Evolutionary conservation across 2,113 vertebrate species (phyloP).

Genomic region (Loxodonta africana): DNA sequence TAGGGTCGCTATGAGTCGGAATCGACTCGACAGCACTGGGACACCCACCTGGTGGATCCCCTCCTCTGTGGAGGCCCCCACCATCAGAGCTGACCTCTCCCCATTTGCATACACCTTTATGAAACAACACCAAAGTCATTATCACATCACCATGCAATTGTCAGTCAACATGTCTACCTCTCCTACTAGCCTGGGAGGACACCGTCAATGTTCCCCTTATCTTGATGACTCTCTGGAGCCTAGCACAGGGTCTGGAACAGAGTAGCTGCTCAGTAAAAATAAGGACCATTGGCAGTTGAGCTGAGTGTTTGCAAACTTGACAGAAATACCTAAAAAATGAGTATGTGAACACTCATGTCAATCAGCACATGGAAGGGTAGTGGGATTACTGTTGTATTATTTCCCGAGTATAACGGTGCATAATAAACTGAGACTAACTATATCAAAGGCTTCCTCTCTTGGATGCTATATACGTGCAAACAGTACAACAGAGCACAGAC

Average conservation of each 20-base stretch:
- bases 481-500: neutral
- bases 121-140: neutral
- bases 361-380: neutral
- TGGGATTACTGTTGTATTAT: neutral
- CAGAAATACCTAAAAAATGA: neutral
- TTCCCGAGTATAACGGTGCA: neutral
- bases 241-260: neutral
- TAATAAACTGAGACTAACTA: neutral
- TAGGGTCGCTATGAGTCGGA: too few species aligned
- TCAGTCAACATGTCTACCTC: neutral
- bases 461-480: neutral
- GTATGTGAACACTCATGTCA: neutral
- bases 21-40: too few species aligned
- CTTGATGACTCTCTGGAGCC: neutral
- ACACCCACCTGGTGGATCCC: neutral
- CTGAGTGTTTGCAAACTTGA: neutral
- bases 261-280: neutral
- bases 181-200: neutral
- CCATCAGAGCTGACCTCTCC: neutral
- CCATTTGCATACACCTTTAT: neutral
- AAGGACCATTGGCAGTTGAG: neutral
- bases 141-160: fast-evolving
- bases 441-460: neutral
- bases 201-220: neutral
- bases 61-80: neutral